A percentile compares a stretch with the other conserved stretches of the same genome.
Evolutionary conservation across 2,888 invertebrate species (phyloP).

Genomic region (Diarsia mendica): DNA sequence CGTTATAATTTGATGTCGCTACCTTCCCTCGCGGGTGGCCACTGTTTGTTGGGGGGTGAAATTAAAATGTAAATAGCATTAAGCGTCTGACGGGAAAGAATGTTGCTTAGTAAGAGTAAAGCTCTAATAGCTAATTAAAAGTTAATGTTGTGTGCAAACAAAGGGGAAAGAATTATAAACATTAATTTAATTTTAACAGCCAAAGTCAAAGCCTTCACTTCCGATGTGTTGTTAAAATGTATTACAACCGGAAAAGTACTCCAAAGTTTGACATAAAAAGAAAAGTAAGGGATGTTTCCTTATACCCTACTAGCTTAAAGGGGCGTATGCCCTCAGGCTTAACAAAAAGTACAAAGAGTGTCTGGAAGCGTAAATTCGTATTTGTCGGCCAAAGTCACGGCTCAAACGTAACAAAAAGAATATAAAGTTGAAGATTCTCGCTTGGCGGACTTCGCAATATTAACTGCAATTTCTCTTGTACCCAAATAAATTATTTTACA

Average conservation of each 20-base stretch:
- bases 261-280: constrained; percentile 54
- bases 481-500: constrained; percentile 28
- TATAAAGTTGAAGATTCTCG: constrained; percentile 46
- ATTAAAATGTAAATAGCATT: constrained; percentile 59
- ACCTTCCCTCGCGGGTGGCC: constrained; percentile 42
- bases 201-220: constrained; percentile 43
- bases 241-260: constrained; percentile 35
- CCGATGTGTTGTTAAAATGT: constrained; percentile 39
- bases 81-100: constrained; percentile 42
- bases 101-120: constrained; percentile 24
- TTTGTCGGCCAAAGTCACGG: constrained; percentile 52
- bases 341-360: constrained; percentile 54
- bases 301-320: constrained; percentile 47
- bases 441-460: constrained; percentile 30
- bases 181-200: constrained; percentile 29
- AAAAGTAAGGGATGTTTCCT: constrained; percentile 55
- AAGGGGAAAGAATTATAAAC: constrained; percentile 27
- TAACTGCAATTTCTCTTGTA: constrained; percentile 31
- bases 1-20: constrained; percentile 67
- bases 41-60: constrained; percentile 54
- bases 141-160: constrained; percentile 37
- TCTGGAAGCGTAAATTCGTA: constrained; percentile 48
- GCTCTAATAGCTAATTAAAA: constrained; percentile 43
- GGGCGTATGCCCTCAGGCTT: constrained; percentile 41
- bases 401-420: constrained; percentile 54